Percentiles rank a stretch among this genome's conserved stretches.
Evolutionary conservation across 2,113 vertebrate genomes (phyloP).

Genomic region (Cathartes aura): DNA sequence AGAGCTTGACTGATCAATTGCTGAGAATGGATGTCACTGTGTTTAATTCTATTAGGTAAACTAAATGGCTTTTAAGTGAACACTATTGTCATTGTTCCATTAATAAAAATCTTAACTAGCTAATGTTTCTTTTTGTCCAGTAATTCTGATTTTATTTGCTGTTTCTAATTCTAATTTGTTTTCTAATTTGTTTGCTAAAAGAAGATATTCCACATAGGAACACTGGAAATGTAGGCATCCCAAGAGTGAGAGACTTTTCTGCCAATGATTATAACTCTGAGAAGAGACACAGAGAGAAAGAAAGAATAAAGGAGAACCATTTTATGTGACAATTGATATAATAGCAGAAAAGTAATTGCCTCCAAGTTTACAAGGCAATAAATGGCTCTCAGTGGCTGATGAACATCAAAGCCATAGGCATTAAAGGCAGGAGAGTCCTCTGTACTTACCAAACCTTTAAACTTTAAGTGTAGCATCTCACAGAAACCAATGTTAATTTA

Average conservation of each 20-base stretch:
- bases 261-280: not conserved
- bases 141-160: not conserved
- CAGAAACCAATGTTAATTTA: not conserved
- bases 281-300: not conserved
- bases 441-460: not conserved
- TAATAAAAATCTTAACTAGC: not conserved
- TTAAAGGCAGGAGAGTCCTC: not conserved
- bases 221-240: not conserved
- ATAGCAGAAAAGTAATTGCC: slow-evolving; percentile 20
- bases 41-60: not conserved
- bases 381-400: not conserved
- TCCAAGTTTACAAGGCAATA: slow-evolving; percentile 52
- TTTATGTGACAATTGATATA: slow-evolving; percentile 22
- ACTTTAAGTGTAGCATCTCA: not conserved
- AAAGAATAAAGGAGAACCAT: not conserved
- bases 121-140: not conserved
- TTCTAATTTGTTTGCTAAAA: not conserved
- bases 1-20: not conserved
- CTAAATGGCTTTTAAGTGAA: not conserved
- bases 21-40: not conserved
- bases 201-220: not conserved
- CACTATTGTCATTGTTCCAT: not conserved
- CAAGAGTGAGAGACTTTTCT: not conserved
- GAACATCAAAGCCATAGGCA: not conserved
- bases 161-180: not conserved